Evolutionary conservation across 2,797 vertebrate genomes (phyloP), one percentile per base, ranked within the genome.

Genomic region (Sebastes goodei): DNA sequence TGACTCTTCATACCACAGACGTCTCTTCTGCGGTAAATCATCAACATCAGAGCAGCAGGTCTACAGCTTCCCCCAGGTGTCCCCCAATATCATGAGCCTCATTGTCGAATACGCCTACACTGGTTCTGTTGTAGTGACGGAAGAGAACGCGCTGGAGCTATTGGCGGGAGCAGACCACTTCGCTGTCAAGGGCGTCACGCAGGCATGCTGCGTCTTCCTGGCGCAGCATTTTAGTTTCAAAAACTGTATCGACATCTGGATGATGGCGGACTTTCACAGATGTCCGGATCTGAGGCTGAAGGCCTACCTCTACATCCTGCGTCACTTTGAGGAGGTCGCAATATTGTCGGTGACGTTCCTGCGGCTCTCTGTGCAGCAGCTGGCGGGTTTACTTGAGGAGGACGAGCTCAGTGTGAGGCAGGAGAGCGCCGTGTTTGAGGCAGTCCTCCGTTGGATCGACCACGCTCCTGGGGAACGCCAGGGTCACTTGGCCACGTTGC

Each of bases 331-430:
- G 49, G 71, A 84, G 38, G 65, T 82, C 0, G 5, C 32, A 6
- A n/a, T 6, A 1, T 17, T 11, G 7, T 77, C 70, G 1, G 12
- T 1, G n/a, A 67, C 69, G 17, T 82, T 88, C 27, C 62, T 1
- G 32, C 49, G 49, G 25, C 84, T 90, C 8, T 59, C 85, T 2
- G 67, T 66, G 46, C 21, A 69, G 29, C 94, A 96, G 74, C 88
- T 97, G 2, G 81, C 82, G 55, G 83, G 91, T 21, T 91, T 97
- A 69, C 93, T 96, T 0, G 93, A 94, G 74, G 93, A 94, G 32
- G 96, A 97, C 1, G 93, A 96, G 56, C 95, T 97, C 60, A 96
- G 94, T 0, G 94, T 95, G 78, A 95, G 87, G 55, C 91, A 95
- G 59, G 97, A 97, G 85, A 80, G 68, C 3, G 14, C 64, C 5